Conservation (phyloP, 1,140 invertebrate species). For the Drosophila sturtevanti region DNA sequence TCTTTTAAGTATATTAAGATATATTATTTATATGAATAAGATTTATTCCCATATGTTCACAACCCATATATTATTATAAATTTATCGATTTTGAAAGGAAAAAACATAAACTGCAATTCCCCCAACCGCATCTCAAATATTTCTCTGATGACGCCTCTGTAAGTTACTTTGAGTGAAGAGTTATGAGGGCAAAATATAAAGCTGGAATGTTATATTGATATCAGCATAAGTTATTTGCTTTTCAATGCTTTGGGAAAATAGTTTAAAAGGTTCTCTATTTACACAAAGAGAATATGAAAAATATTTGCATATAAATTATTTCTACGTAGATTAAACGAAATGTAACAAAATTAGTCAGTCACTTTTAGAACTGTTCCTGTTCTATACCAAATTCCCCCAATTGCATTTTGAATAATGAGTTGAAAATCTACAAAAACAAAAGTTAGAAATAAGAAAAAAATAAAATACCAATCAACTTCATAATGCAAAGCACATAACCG, state of each 20-base stretch:
- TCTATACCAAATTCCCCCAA: neutral
- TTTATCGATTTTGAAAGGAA: neutral
- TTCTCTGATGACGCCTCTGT: neutral
- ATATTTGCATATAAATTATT: neutral
- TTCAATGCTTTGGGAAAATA: neutral
- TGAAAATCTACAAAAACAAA: constrained; percentile 6
- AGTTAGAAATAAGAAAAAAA: neutral
- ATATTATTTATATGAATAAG: no score
- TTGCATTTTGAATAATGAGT: neutral
- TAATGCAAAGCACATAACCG: constrained; percentile 60
- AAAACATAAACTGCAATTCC: neutral
- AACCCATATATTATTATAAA: neutral
- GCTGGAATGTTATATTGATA: constrained; percentile 5
- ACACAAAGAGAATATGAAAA: neutral
- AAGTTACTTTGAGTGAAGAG: neutral
- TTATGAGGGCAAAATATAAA: neutral
- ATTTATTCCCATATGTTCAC: no score
- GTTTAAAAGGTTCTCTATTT: neutral
- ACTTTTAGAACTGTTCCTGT: no score
- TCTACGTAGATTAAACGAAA: neutral
- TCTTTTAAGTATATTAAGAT: no score
- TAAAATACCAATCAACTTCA: constrained; percentile 18
- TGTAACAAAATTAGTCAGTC: neutral
- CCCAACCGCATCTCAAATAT: neutral
- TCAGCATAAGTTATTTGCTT: constrained; percentile 2